Percentiles rank a stretch among this genome's conserved stretches.
Evolutionary conservation across 2,888 invertebrate species (phyloP).

Genomic region (Thera britannica): DNA sequence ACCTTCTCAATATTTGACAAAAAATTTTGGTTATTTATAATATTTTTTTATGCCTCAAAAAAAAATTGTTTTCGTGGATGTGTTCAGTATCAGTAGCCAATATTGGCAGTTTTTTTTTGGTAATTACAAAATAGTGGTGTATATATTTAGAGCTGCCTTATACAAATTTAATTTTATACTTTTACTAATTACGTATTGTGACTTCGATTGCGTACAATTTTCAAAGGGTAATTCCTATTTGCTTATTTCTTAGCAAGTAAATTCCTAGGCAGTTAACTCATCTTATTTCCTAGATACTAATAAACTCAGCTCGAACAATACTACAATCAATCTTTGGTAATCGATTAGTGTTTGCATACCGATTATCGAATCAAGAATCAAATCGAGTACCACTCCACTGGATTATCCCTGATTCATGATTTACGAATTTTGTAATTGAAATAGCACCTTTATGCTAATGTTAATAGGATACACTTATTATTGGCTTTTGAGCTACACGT

Average conservation of each 20-base stretch:
- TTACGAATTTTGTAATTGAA: neutral
- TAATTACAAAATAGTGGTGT: no score
- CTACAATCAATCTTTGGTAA: slow-evolving; percentile 21
- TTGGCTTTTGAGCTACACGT: slow-evolving; percentile 14
- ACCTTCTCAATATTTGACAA: no score
- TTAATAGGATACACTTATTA: slow-evolving; percentile 7
- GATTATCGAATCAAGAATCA: slow-evolving; percentile 10
- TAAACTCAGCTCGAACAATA: slow-evolving; percentile 13
- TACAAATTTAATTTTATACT: no score
- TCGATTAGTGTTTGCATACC: slow-evolving; percentile 15
- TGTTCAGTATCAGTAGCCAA: no score
- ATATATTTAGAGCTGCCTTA: no score
- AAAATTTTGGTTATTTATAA: no score
- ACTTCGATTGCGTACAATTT: neutral
- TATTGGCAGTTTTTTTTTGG: no score
- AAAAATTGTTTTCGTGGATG: no score
- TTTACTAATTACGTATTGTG: neutral
- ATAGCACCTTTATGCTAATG: neutral
- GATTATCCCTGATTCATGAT: slow-evolving; percentile 5
- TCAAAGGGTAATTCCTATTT: neutral
- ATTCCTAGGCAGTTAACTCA: neutral
- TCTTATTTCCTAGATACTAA: neutral
- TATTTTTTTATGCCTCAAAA: no score
- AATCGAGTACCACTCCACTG: slow-evolving; percentile 1
- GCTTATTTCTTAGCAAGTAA: slow-evolving; percentile 1